phyloP scores from a whole-genome alignment of 1,140 invertebrate genomes.

The Diorhabda elongata region DNA sequence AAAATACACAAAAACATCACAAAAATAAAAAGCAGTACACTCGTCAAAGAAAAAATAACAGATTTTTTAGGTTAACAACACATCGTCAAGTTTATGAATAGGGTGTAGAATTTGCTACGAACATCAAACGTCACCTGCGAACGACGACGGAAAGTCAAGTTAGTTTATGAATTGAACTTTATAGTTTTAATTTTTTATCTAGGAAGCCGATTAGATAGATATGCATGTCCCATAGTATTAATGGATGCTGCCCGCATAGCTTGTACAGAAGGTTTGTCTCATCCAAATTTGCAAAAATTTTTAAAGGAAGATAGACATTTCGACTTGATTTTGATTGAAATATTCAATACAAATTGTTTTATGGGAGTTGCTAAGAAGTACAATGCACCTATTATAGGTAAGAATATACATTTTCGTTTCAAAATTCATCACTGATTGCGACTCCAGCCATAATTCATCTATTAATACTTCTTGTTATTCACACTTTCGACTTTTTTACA shows the following conservation, averaged over 20 bases:
- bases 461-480: no score
- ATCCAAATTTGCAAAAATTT: constrained; percentile 27
- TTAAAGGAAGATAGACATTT: constrained; percentile 45
- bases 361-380: constrained; percentile 59
- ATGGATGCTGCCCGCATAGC: constrained; percentile 13
- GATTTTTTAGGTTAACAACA: no score
- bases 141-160: not conserved
- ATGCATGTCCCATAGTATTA: constrained; percentile 9
- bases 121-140: no score
- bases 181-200: not conserved
- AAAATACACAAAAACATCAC: no score
- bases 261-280: constrained; percentile 24
- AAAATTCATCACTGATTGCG: no score
- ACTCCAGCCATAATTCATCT: no score
- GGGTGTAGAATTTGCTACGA: no score
- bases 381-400: constrained; percentile 57
- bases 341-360: constrained; percentile 67
- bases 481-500: no score
- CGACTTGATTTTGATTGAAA: constrained; percentile 64
- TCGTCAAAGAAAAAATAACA: no score
- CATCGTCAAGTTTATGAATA: no score
- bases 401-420: not conserved
- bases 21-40: no score
- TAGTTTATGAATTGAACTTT: not conserved
- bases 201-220: constrained; percentile 6